Percentiles rank a stretch among this genome's conserved stretches.
Conservation (phyloP, 2,797 vertebrate genomes). For the Galagoides demidoff region DNA sequence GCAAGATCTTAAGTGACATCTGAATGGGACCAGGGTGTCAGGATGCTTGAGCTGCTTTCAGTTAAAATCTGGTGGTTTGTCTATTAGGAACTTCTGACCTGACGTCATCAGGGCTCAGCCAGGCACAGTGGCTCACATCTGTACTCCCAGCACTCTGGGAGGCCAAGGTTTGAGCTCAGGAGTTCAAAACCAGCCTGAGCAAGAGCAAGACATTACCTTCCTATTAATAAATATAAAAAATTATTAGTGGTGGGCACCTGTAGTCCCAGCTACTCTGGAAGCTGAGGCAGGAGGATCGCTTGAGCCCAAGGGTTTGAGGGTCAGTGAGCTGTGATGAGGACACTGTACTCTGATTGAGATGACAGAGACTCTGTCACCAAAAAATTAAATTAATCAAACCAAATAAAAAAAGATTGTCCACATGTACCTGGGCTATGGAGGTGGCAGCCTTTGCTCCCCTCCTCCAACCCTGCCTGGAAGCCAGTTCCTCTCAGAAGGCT, state of each 20-base stretch:
- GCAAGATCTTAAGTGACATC: background rate
- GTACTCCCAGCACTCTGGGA: no score
- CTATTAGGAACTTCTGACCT: background rate
- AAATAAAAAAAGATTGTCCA: background rate
- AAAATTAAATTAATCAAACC: background rate
- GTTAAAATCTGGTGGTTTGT: background rate
- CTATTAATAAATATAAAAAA: background rate
- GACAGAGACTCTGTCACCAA: background rate
- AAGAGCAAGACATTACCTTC: no score
- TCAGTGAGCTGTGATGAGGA: background rate
- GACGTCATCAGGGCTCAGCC: background rate
- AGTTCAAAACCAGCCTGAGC: no score
- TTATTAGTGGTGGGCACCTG: background rate
- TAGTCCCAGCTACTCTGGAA: background rate
- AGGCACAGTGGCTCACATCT: no score
- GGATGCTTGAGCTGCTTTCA: background rate
- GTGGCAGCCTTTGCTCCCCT: background rate
- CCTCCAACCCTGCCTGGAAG: background rate
- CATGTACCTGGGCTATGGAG: background rate
- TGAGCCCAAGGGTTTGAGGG: background rate
- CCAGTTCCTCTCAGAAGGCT: background rate
- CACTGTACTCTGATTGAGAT: background rate
- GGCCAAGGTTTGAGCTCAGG: no score
- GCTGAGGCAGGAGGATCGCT: background rate
- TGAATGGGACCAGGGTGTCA: background rate